Percentiles rank a stretch among this genome's conserved stretches.
These are phyloP conservation scores for Caenorhabditis tropicalis DNA, from an alignment of 1,140 invertebrate species.

Conservation along the genomic window DNA sequence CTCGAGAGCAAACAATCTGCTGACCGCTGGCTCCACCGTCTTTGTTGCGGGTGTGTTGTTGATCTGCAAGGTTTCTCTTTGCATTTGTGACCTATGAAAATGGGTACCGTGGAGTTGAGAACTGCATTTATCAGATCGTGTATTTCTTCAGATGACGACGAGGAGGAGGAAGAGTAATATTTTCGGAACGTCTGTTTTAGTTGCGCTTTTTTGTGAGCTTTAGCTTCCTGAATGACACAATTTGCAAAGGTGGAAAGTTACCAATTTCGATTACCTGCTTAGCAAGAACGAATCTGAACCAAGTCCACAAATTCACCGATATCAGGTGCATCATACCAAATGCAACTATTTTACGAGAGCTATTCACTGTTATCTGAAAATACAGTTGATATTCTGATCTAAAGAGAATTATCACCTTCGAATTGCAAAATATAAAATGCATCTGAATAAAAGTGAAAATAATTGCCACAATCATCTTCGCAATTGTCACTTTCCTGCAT, in stretches of 20 bases:
- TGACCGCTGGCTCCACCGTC: not conserved
- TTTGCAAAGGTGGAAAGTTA: too few relatives aligned
- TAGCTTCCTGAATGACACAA: conserved; percentile 44
- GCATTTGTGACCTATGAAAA: not conserved
- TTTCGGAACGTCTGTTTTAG: conserved; percentile 3
- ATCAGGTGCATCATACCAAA: conserved; percentile 71
- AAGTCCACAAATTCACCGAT: conserved; percentile 63
- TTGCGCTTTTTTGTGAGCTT: conserved; percentile 40
- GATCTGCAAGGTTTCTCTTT: not conserved
- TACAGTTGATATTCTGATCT: not conserved
- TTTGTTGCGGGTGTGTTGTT: conserved; percentile 27
- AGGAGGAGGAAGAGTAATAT: not conserved
- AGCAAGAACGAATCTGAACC: conserved; percentile 51
- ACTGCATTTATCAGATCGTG: not conserved
- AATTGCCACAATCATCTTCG: conserved; percentile 64
- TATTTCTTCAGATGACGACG: conserved; percentile 5
- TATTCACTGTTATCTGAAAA: conserved; percentile 5
- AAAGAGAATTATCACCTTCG: conserved; percentile 68
- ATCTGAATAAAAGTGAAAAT: conserved; percentile 71
- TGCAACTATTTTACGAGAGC: conserved; percentile 58
- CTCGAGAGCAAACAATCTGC: conserved; percentile 61
- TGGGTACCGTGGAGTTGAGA: not conserved
- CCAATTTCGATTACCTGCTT: too few relatives aligned
- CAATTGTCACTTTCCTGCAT: conserved; percentile 52
- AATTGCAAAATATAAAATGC: conserved; percentile 72